Base-by-base conservation (phyloP, 2,113 vertebrate species). In the Oryzias woworae region DNA sequence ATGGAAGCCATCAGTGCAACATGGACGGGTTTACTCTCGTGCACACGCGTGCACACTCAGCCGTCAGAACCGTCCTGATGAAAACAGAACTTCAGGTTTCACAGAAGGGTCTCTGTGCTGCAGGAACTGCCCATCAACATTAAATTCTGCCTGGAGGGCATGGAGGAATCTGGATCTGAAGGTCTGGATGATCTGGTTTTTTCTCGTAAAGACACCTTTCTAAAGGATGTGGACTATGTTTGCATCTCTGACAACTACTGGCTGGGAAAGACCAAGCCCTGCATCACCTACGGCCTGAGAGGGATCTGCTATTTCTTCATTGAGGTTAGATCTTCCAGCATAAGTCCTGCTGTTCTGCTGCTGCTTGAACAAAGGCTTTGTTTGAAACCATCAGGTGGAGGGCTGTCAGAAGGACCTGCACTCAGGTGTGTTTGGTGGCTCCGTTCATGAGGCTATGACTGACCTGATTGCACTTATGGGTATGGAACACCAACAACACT, bases 241-340 rank as follows among this genome's bases (percentile, higher is more conserved):
- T 98, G 96, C 86, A 99, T 99, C 80, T 99, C 97, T 2, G 97
- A 99, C 87, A 99, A 98, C 78, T 98, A 98, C 87, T 99, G 97
- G 97, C 91, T 99, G 58, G 97, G 97, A 16, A 98, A 98, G 82
- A 94, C 71, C 58, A 99, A 98, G 69, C 97, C 97, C 14, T 99
- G 97, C 79, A 94, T 99, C 84, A 99, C 97, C 0, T 99, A 98
- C 0, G 97, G 97, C 0, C 93, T 99, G 71, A 89, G 97, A 62
- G 97, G 97, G 59, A 91, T 97, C 79, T 96, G 95, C 78, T 98
- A 97, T 81, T 99, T 98, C 77, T 96, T 92, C 74, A 6, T 95
- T 3, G 73, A 98, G 93, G 97, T 95, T 58, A 3, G 62, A n/a
- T 59, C 7, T 17, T 7, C 36, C 7, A 18, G 5, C 3, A 10